phyloP scores from a whole-genome alignment of 2,888 invertebrate species.

The Metellina segmentata region DNA sequence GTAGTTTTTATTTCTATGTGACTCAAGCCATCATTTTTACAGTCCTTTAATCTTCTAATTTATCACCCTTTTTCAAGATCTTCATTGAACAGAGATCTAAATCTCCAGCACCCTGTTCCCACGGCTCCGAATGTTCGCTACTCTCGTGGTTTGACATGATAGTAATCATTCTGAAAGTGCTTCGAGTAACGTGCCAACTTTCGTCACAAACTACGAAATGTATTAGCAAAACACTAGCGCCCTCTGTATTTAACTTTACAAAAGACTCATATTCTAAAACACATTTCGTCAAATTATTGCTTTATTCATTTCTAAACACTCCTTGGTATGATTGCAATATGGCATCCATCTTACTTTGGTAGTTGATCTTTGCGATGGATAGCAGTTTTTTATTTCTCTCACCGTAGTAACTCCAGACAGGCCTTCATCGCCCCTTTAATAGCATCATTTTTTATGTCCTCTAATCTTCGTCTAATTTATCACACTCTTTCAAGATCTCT shows the following conservation, averaged over 20 bases:
- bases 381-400: neutral
- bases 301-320: neutral
- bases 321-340: neutral
- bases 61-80: slow-evolving; percentile 8
- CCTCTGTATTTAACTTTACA: neutral
- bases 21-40: neutral
- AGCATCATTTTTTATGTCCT: neutral
- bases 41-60: slow-evolving; percentile 24
- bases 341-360: neutral
- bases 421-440: neutral
- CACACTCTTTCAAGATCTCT: slow-evolving; percentile 8
- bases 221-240: too few species aligned
- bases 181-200: neutral
- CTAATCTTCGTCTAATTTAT: slow-evolving; percentile 32
- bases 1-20: neutral
- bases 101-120: slow-evolving; percentile 36
- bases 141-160: slow-evolving; percentile 23
- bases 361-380: too few species aligned
- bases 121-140: slow-evolving; percentile 12
- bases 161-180: neutral
- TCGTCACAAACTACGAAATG: neutral
- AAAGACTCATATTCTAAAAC: neutral
- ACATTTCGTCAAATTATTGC: neutral
- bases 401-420: neutral
- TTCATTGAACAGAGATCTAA: slow-evolving; percentile 34